Base-by-base conservation (phyloP, 2,888 invertebrate species). In the Orthosia gothica region DNA sequence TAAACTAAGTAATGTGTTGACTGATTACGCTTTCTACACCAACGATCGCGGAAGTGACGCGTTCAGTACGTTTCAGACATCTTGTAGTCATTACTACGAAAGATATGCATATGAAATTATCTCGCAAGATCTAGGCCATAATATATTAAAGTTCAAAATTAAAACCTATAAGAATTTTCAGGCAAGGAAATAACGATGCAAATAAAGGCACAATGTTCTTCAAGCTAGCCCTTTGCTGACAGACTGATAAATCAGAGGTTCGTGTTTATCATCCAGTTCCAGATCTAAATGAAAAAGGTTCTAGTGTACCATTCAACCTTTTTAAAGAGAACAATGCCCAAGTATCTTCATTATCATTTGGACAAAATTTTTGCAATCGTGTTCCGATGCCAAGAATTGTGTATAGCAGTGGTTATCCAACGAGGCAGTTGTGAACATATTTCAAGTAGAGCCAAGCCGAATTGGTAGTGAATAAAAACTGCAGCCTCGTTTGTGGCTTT, bases 221-320 rank as follows among this genome's bases (percentile, higher is more conserved):
- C 18, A 13, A 54, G 52, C 9, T 69, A 20, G 65, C 32, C 20
- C 23, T 52, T 55, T 0, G 15, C 20, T 20, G 4, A n/a, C 7
- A 40, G 7, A 9, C 59, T 52, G 63, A 74, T 59, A 32, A 59
- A 68, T 55, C 61, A 61, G 55, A 55, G n/a, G 52, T 65, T 55
- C 76, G 68, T 81, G 68, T n/a, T 57, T 82, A 68, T 81, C 79
- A 16, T 26, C 47, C 47, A 40, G 20, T 57, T 50, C 23, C 32
- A 52, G 64, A 69, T 65, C 68, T 65, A 20, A 50, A 16, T 32
- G 11, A 1, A 58, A 58, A 74, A 49, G 9, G 13, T 59, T 40
- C n/a, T 40, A 67, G 49, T 62, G 40, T n/a, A n/a, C n/a, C n/a
- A n/a, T n/a, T 18, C 47, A 62, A 49, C 13, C 15, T n/a, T 15